A percentile compares a stretch with the other conserved stretches of the same genome.
Evolutionary conservation across 2,113 vertebrate genomes (phyloP).

Genomic region (Xenus cinereus): DNA sequence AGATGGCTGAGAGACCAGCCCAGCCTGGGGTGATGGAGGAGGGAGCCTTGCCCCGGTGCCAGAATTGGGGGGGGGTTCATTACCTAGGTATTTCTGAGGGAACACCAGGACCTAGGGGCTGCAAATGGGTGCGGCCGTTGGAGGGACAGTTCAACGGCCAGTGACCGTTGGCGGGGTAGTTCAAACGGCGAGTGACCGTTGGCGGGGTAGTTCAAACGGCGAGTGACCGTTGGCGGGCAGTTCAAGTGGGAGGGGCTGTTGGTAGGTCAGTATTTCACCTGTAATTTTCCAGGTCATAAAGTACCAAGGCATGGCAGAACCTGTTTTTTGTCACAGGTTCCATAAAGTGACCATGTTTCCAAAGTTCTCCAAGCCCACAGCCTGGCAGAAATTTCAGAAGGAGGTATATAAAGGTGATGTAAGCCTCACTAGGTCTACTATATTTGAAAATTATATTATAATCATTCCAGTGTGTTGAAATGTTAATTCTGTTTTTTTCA

Average conservation of each 20-base stretch:
- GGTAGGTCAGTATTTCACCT: neutral
- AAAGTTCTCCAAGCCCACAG: neutral
- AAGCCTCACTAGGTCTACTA: neutral
- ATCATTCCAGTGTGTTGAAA: neutral
- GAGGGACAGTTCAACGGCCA: neutral
- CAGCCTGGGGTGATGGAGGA: too few relatives aligned
- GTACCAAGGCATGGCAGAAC: neutral
- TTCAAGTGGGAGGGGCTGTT: neutral
- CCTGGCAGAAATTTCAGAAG: neutral
- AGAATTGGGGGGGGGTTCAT: fast-evolving
- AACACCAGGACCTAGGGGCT: fast-evolving
- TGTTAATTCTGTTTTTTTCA: neutral
- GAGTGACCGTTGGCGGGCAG: too few relatives aligned
- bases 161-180: neutral
- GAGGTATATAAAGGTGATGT: neutral
- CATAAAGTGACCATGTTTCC: neutral
- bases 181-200: fast-evolving
- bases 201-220: neutral
- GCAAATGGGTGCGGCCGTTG: too few relatives aligned
- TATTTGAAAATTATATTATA: neutral
- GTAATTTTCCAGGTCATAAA: conserved; percentile 40
- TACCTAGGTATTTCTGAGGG: neutral
- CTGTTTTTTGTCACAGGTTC: neutral
- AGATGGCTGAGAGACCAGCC: too few relatives aligned
- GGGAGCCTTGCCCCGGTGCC: fast-evolving